Base-by-base conservation (phyloP, 2,888 invertebrate genomes). In the Drosophila kuntzei region DNA sequence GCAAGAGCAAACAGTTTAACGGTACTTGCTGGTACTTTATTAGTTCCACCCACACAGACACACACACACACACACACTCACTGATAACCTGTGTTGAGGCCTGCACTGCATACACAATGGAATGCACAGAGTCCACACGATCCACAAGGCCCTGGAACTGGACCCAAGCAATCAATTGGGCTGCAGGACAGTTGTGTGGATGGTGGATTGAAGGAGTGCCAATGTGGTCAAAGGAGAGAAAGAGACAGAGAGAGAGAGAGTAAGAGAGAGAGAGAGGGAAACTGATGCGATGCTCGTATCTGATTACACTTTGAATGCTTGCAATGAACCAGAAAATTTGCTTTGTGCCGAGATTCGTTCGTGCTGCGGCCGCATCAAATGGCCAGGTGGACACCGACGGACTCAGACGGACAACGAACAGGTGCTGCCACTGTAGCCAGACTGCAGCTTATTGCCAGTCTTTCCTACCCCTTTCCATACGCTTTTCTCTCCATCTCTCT, bases 301-400 rank as follows among this genome's bases (percentile, higher is more conserved):
- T 73, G 84, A 84, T 84, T 88, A 88, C 84, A 84, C 69, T 86
- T 86, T 88, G 78, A 88, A 84, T 88, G 83, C 80, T 64, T 83
- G 80, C 88, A 84, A 88, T 88, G 88, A 86, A 84, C 88, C 87
- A 84, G 88, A 88, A 84, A 88, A 84, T 86, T 72, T 75, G 72
- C 87, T 70, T 80, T 80, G 80, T 84, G 66, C 66, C 54, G 59
- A 55, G 75, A 59, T 80, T 80, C 66, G 70, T 69, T 76, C 59
- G 66, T 78, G 77, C 61, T 70, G 80, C 61, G 77, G 78, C 57
- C 25, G 57, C 57, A 46, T 36, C 57, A 46, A 29, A 44, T 57
- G 49, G 20, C 25, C 58, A 59, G 39, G 59, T 41, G 59, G 20
- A 50, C 36, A 32, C 34, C 27, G 41, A 47, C 63, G 43, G 61